Evolutionary conservation across 2,888 invertebrate species (phyloP), one percentile per base, ranked within the genome.

Genomic region (Lypha dubia): DNA sequence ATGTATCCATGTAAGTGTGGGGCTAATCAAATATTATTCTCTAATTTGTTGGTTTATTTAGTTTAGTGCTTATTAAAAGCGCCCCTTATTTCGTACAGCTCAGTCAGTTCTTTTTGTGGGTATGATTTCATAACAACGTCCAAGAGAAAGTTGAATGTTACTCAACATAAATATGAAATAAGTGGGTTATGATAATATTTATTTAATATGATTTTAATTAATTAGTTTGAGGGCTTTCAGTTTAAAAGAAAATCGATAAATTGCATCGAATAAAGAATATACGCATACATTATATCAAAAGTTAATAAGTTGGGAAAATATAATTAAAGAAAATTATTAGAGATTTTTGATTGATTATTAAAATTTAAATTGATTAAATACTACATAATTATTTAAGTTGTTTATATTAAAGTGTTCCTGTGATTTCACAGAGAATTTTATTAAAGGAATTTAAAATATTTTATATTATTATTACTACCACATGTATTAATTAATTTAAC

Each of bases 181-280:
- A 81, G 77, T 84, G 73, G 80, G 80, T 84, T 84, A 70, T 74
- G 51, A 74, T 63, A 81, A 84, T 77, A 80, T 84, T 84, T 77
- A 80, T 84, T 84, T 77, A 80, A 80, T 84, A 58, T 77, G 60
- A 84, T 73, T 80, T 84, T 80, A 67, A 68, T 84, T 80, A 73
- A 76, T 76, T 73, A 58, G 49, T 41, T 75, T 56, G 60, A 56
- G 67, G 35, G 35, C 38, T 51, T 71, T 71, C 35, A 28, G n/a
- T 28, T 41, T 3, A 35, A 41, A 38, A 32, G 22, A n/a, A 74
- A 63, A 79, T 79, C 79, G 58, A 79, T 74, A 58, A 3, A 44
- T 22, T 60, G n/a, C n/a, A n/a, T n/a, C n/a, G n/a, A n/a, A n/a
- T n/a, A n/a, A 3, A 41, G 20, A 5, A 62, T 2, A 35, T 13